A percentile compares a stretch with the other conserved stretches of the same genome.
phyloP scores from a whole-genome alignment of 2,113 vertebrate genomes.

The Psephotus haematonotus region DNA sequence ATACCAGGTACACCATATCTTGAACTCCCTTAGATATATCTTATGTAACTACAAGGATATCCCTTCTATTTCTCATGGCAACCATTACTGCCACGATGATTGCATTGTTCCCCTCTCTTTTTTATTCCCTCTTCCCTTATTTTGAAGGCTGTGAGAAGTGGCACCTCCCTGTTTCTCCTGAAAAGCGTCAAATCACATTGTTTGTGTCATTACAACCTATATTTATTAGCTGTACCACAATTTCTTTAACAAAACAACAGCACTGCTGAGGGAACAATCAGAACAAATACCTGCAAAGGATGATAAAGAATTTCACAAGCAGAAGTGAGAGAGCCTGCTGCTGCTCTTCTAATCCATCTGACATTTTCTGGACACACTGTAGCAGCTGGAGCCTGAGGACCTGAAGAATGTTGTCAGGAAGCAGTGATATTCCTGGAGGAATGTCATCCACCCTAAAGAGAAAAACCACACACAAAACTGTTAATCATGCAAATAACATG shows the following conservation, averaged over 20 bases:
- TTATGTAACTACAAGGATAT: not conserved
- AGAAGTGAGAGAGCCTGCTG: conserved; percentile 90
- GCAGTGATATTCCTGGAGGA: conserved; percentile 91
- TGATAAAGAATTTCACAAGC: conserved; percentile 96
- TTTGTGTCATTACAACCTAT: not conserved
- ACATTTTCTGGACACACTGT: conserved; percentile 95
- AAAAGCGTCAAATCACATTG: not conserved
- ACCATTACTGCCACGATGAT: not conserved
- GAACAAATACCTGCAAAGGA: conserved; percentile 89
- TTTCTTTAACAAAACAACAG: not conserved
- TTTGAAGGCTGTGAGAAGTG: not conserved
- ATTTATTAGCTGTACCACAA: not conserved
- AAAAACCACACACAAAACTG: not conserved
- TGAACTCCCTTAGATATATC: not conserved
- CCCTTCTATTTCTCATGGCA: not conserved
- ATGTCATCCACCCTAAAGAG: conserved; percentile 87
- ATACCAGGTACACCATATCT: not conserved
- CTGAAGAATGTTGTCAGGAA: conserved; percentile 97
- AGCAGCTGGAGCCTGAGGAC: conserved; percentile 92
- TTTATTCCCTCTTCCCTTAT: not conserved
- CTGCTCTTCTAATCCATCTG: conserved; percentile 91
- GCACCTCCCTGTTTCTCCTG: not conserved
- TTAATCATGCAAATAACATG: not conserved
- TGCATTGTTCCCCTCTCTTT: not conserved
- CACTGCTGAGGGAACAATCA: not conserved